Base-by-base conservation (phyloP, 2,888 invertebrate genomes). In the Agrotis segetum region DNA sequence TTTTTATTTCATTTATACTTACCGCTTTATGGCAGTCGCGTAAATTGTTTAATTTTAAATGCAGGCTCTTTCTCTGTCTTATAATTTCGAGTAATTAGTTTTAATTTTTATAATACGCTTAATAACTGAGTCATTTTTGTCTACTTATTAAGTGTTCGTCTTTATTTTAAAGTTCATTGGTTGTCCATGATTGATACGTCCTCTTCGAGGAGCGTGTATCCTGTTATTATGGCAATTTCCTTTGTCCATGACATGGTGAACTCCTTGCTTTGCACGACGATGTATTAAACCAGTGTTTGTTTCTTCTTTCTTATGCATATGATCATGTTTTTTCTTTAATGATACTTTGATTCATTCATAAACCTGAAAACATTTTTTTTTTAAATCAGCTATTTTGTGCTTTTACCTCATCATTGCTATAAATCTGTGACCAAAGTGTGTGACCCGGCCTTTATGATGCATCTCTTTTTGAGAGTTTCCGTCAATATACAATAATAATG, bases 1-100 rank as follows among this genome's bases (percentile, higher is more conserved):
- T 79, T 80, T 85, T 83, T 77, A 82, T 79, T 79, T 75, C 19
- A 74, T 69, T 69, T 72, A 74, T 52, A 71, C 24, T 70, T 60
- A 67, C 59, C 55, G 40, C 65, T 55, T 69, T 68, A 71, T 71
- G 56, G 67, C 61, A 16, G 63, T 67, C 16, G 13, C 60, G 56
- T 67, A 46, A 60, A 78, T 76, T 74, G 63, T 69, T 71, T 78
- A 46, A 71, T 70, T 61, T 67, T 6, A 62, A 62, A 69, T 59
- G 46, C 66, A 56, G 24, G 53, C 21, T 77, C 29, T 63, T 55
- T 67, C 46, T 29, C 47, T 70, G 53, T 44, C 50, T 40, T 67
- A 62, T 67, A 56, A 50, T 73, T 67, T 49, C 55, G n/a, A 70
- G 52, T 71, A 62, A 70, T 71, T 70, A 58, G 67, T 44, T 68